Evolutionary conservation across 2,888 invertebrate genomes (phyloP), one percentile per base, ranked within the genome.

Genomic region (Saturnia japonica): DNA sequence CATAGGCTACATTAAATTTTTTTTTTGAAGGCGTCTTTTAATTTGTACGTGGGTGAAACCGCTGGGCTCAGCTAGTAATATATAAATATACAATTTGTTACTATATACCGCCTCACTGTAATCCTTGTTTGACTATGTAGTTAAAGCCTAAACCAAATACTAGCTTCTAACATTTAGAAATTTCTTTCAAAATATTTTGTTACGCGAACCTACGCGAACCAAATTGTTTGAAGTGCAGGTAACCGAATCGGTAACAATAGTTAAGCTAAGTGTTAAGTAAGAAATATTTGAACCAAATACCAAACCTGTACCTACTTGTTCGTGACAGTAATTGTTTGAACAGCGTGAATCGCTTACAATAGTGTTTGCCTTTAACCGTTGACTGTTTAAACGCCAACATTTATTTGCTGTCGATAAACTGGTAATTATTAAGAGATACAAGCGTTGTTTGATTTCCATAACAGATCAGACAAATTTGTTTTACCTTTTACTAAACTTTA

Each of bases 311-410:
- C 57, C 57, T 19, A 25, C 14, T 60, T 40, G 40, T n/a, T 40
- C 47, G 54, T 76, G 73, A 72, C 71, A 68, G 74, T 78, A 77
- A 78, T 79, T 78, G 78, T 80, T 82, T 85, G 78, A 47, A 51
- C 45, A 51, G 40, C 45, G 47, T 47, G 64, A 64, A 64, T 47
- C 69, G 47, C n/a, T 64, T 62, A 40, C 64, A 45, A n/a, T n/a
- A 60, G 57, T 66, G 69, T 69, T 64, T 51, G 45, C 25, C n/a
- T 62, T n/a, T 69, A 51, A 51, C 51, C 64, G 69, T 45, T 62
- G 28, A 45, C 60, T 14, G 62, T 51, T 7, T 16, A 12, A 22
- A 2, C 42, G 28, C 54, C n/a, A 51, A 51, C 40, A 40, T 22
- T 34, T 70, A 40, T 70, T 66, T 70, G 25, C 70, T 54, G 70